Percentiles rank a stretch among this genome's conserved stretches.
Conservation (phyloP, 2,888 invertebrate genomes). For the Drosophila aldrichi region DNA sequence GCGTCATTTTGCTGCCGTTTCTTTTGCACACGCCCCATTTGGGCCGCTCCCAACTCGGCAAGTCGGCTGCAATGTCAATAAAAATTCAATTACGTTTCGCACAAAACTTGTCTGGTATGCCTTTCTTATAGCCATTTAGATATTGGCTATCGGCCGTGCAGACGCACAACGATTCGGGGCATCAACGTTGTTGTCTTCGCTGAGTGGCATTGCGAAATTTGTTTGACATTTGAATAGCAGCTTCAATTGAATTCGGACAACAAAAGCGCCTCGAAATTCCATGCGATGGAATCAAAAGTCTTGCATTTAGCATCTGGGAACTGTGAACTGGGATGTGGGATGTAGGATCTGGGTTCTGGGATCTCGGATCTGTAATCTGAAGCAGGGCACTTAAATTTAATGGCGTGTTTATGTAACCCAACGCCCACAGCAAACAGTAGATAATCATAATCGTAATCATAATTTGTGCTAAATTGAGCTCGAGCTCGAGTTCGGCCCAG, state of each 20-base stretch:
- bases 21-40: slow-evolving; percentile 8
- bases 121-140: slow-evolving; percentile 71
- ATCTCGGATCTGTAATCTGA: slow-evolving; percentile 54
- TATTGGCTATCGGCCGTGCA: slow-evolving; percentile 55
- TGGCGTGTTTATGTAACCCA: slow-evolving; percentile 73
- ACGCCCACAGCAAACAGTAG: slow-evolving; percentile 49
- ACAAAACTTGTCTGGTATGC: slow-evolving; percentile 58
- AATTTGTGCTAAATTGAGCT: slow-evolving; percentile 35
- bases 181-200: slow-evolving; percentile 62
- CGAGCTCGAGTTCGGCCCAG: not conserved
- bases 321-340: not conserved
- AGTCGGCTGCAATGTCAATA: slow-evolving; percentile 71
- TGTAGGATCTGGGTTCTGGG: slow-evolving; percentile 1
- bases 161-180: slow-evolving; percentile 56
- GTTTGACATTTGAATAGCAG: slow-evolving; percentile 71
- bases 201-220: slow-evolving; percentile 66
- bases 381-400: slow-evolving; percentile 69
- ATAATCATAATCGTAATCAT: slow-evolving; percentile 77
- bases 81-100: slow-evolving; percentile 75
- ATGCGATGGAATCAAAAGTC: slow-evolving; percentile 22
- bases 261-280: slow-evolving; percentile 40
- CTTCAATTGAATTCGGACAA: slow-evolving; percentile 58
- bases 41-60: slow-evolving; percentile 12
- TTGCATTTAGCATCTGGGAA: not conserved
- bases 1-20: slow-evolving; percentile 34